These are phyloP conservation scores for Pollenia angustigena DNA, from an alignment of 2,888 invertebrate genomes.

Conservation along the genomic window DNA sequence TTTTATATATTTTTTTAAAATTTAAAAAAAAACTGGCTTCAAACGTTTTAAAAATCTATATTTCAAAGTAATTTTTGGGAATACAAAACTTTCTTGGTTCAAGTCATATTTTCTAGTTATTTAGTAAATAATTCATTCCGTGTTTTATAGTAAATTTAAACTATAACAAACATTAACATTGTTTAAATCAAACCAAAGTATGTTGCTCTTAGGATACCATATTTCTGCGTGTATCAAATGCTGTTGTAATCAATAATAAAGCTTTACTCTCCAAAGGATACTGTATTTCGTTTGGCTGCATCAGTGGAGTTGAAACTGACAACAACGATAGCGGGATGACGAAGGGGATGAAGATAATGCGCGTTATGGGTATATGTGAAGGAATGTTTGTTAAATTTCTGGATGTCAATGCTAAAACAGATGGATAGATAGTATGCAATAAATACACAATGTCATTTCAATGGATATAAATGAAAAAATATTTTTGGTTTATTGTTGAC, in stretches of 20 bases:
- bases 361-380: slow-evolving; percentile 32
- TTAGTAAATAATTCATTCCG: too few relatives aligned
- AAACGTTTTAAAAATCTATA: too few relatives aligned
- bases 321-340: background rate
- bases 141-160: too few relatives aligned
- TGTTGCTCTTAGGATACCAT: too few relatives aligned
- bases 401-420: slow-evolving; percentile 54
- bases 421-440: slow-evolving; percentile 4
- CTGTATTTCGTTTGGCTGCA: slow-evolving; percentile 23
- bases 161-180: too few relatives aligned
- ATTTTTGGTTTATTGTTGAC: background rate
- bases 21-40: too few relatives aligned
- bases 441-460: slow-evolving; percentile 19
- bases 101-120: too few relatives aligned
- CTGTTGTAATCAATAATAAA: slow-evolving; percentile 52
- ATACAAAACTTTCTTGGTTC: too few relatives aligned
- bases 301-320: background rate
- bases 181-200: too few relatives aligned
- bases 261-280: slow-evolving; percentile 34
- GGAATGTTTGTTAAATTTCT: slow-evolving; percentile 64
- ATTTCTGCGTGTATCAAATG: slow-evolving; percentile 7
- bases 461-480: slow-evolving; percentile 14
- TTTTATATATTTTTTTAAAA: too few relatives aligned
- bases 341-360: slow-evolving; percentile 15
- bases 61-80: too few relatives aligned